Conservation (phyloP, 2,113 vertebrate genomes). For the Xerus inauris region DNA sequence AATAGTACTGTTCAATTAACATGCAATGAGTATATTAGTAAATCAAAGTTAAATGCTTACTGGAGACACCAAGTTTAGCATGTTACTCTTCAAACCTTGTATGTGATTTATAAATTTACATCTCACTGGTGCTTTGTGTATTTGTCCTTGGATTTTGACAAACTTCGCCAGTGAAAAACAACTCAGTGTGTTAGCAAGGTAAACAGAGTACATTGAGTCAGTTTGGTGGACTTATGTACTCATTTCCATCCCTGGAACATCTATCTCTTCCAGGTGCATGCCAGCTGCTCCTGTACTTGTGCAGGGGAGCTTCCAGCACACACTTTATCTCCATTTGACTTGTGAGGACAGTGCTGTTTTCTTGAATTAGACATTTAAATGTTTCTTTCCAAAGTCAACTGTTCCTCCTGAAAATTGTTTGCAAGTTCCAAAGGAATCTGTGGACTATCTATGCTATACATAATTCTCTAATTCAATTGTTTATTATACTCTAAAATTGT, state of each 20-base stretch:
- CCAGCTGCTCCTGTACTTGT: background rate
- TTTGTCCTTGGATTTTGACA: background rate
- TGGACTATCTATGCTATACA: background rate
- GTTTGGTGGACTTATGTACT: background rate
- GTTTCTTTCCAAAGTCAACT: background rate
- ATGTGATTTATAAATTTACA: conserved; percentile 76
- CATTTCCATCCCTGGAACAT: background rate
- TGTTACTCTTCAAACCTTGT: conserved; percentile 73
- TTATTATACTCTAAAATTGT: background rate
- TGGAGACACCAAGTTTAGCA: conserved; percentile 73
- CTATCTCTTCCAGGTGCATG: background rate
- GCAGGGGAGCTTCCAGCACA: background rate
- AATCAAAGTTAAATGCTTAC: conserved; percentile 84
- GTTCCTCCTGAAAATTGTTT: background rate
- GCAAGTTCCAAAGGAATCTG: background rate
- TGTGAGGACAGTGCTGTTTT: background rate
- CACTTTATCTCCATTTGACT: background rate
- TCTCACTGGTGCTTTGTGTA: conserved; percentile 14
- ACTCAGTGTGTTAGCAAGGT: background rate
- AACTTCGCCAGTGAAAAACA: conserved; percentile 23
- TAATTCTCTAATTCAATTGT: background rate
- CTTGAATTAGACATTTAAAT: background rate
- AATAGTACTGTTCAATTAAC: conserved; percentile 80
- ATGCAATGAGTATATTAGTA: conserved; percentile 78
- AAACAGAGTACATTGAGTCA: background rate